A percentile compares a stretch with the other conserved stretches of the same genome.
Conservation (phyloP, 2,113 vertebrate genomes). For the Uria lomvia region DNA sequence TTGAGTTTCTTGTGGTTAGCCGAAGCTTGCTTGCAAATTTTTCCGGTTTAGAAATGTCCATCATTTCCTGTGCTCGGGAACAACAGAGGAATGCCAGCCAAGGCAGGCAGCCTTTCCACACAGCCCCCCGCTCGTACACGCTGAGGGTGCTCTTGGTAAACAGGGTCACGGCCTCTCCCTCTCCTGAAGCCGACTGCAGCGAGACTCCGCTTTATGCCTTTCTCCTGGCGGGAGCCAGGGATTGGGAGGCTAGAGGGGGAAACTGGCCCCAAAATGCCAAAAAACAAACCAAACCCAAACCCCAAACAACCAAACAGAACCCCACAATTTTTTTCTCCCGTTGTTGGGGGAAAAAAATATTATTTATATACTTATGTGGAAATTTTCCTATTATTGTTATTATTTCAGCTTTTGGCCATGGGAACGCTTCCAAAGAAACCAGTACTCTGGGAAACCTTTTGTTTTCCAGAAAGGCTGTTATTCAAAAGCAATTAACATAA, state of each 20-base stretch:
- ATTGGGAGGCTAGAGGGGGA: neutral
- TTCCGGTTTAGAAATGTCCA: conserved; percentile 34
- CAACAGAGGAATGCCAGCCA: neutral
- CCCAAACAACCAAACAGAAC: neutral
- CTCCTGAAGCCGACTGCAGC: neutral
- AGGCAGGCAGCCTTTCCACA: neutral
- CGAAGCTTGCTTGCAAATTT: conserved; percentile 33
- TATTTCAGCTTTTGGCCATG: conserved; percentile 44
- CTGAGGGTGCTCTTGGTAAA: rapidly evolving
- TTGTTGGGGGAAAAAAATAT: neutral
- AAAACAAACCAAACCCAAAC: neutral
- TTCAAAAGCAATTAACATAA: conserved; percentile 47
- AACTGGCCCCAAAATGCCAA: neutral
- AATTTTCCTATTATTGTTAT: conserved; percentile 42
- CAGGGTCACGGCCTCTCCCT: neutral
- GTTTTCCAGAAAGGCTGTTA: conserved; percentile 41
- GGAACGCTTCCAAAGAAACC: conserved; percentile 43
- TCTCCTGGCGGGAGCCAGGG: neutral
- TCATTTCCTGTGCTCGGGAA: conserved; percentile 28
- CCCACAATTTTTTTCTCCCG: neutral
- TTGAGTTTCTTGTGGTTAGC: conserved; percentile 27
- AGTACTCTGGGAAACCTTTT: conserved; percentile 44
- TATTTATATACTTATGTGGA: neutral
- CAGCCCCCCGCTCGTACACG: neutral
- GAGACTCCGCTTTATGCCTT: neutral